Evolutionary conservation across 2,797 vertebrate genomes (phyloP).

Genomic region (Sphenodon punctatus): DNA sequence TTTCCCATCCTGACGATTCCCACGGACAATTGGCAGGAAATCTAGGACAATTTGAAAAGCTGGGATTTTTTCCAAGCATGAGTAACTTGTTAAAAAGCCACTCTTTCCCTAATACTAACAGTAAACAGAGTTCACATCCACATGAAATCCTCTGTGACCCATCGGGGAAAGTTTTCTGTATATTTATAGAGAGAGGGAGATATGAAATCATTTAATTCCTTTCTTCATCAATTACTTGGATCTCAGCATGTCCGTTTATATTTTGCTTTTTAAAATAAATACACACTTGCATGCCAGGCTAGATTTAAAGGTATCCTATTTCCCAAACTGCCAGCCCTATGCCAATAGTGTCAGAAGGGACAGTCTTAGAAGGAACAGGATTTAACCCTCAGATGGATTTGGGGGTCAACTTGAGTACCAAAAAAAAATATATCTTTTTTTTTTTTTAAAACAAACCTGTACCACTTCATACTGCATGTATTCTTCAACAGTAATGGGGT

Average conservation of each 20-base stretch:
- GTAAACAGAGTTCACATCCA: slow-evolving; percentile 86
- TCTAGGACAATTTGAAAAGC: slow-evolving; percentile 93
- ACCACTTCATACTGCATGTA: no score
- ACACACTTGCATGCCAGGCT: slow-evolving; percentile 71
- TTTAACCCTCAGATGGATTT: no score
- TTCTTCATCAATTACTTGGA: slow-evolving; percentile 80
- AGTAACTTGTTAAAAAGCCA: slow-evolving; percentile 98
- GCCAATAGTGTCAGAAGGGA: slow-evolving; percentile 64
- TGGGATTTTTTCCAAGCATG: slow-evolving; percentile 93
- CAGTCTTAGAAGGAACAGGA: slow-evolving; percentile 58
- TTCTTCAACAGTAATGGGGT: no score
- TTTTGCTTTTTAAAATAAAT: slow-evolving; percentile 76
- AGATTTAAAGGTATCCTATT: slow-evolving; percentile 74
- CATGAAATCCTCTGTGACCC: slow-evolving; percentile 80
- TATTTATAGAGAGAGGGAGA: slow-evolving; percentile 69
- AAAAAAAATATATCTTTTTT: no score
- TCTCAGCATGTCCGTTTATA: slow-evolving; percentile 76
- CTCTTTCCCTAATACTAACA: slow-evolving; percentile 94
- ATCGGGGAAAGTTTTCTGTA: slow-evolving; percentile 75
- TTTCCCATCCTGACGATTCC: slow-evolving; percentile 95
- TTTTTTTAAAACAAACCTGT: no score
- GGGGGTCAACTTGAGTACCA: no score
- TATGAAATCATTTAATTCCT: slow-evolving; percentile 75
- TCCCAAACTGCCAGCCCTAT: slow-evolving; percentile 58
- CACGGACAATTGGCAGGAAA: slow-evolving; percentile 97